Conservation (phyloP, 2,113 vertebrate species). For the Erythrocebus patas region DNA sequence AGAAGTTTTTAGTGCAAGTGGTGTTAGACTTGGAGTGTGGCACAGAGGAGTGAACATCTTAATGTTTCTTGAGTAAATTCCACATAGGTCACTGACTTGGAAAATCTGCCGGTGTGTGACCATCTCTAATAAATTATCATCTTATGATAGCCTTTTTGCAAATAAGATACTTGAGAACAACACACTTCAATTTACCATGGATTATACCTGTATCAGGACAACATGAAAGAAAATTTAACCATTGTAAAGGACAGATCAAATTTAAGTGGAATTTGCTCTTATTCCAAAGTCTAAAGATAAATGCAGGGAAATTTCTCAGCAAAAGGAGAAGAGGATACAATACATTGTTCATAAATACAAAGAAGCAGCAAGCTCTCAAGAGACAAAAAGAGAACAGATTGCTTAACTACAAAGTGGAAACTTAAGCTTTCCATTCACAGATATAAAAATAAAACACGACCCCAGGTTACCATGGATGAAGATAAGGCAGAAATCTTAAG, state of each 20-base stretch:
- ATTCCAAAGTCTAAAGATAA: neutral
- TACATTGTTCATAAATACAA: neutral
- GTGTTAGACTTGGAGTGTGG: neutral
- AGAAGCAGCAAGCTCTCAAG: neutral
- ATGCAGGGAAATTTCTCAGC: neutral
- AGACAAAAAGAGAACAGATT: neutral
- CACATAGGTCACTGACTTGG: neutral
- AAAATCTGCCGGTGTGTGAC: neutral
- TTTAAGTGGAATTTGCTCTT: conserved; percentile 5
- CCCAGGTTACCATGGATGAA: neutral
- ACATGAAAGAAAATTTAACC: neutral
- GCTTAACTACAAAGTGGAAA: neutral
- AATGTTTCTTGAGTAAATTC: neutral
- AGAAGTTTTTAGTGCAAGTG: neutral
- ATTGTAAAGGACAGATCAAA: neutral
- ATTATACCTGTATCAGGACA: neutral
- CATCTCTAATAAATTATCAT: neutral
- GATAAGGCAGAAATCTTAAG: neutral
- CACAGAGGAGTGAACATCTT: neutral
- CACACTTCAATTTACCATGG: neutral
- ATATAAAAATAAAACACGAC: neutral
- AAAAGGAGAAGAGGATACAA: neutral
- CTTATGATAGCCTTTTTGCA: neutral
- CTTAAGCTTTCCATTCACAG: neutral
- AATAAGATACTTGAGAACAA: neutral